Evolutionary conservation across 1,140 invertebrate genomes (phyloP).

Genomic region (Holcopasites calliopsidis): DNA sequence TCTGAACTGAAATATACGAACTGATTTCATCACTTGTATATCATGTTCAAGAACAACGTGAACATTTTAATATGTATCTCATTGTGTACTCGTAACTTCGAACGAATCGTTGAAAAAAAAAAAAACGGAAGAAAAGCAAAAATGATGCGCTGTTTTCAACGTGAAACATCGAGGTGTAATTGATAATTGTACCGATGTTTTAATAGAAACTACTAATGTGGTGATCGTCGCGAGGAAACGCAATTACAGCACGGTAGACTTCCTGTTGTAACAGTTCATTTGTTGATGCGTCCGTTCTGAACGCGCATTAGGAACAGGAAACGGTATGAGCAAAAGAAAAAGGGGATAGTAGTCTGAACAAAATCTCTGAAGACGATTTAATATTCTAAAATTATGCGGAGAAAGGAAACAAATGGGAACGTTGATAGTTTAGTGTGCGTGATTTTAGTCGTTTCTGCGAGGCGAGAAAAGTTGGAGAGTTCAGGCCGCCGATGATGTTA

Average conservation of each 20-base stretch:
- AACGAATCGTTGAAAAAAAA: constrained; percentile 5
- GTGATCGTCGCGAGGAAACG: constrained; percentile 17
- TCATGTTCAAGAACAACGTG: not conserved
- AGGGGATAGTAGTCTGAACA: constrained; percentile 29
- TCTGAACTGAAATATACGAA: not conserved
- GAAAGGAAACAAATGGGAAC: not conserved
- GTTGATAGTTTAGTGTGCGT: constrained; percentile 15
- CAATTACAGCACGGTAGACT: constrained; percentile 41
- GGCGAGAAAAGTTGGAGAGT: constrained; percentile 2
- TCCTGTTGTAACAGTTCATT: constrained; percentile 45
- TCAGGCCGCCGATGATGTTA: constrained; percentile 15
- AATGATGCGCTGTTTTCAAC: not conserved
- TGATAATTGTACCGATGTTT: not conserved
- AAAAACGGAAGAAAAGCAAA: constrained; percentile 2
- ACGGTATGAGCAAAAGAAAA: not conserved
- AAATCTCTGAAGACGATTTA: not conserved
- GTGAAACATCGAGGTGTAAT: not conserved
- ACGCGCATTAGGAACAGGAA: constrained; percentile 20
- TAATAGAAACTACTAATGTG: constrained; percentile 33
- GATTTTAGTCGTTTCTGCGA: constrained; percentile 25
- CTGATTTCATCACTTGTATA: constrained; percentile 19
- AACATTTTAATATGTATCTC: constrained; percentile 17
- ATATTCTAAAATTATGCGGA: not conserved
- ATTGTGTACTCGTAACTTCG: not conserved
- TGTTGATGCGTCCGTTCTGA: constrained; percentile 25